Evolutionary conservation across 1,140 invertebrate genomes (phyloP), one percentile per base, ranked within the genome.

Genomic region (Dendroctonus ponderosae): DNA sequence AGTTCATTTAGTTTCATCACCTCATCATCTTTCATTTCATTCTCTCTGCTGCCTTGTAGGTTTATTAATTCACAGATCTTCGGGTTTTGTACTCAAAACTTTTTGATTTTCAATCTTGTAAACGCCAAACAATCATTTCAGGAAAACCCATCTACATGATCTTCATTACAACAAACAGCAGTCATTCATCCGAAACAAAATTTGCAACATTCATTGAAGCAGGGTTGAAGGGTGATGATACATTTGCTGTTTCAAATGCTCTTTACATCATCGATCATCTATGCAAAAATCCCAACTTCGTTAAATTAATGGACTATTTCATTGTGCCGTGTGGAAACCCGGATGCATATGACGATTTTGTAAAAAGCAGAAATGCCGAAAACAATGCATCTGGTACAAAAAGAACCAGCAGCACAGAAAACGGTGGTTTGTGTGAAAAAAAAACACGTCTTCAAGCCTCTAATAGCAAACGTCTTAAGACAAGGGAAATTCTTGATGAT

Each of bases 291-390:
- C 66, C 42, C 15, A 65, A 48, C 46, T 53, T 42, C 9, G 37
- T 62, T 9, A 64, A 67, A 43, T 40, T 70, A 6, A 69, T 71
- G 66, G 64, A 71, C 15, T 73, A 70, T 37, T 58, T 62, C 7
- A 69, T 73, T 12, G 49, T 70, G 15, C 72, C 72, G n/a, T 73
- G 72, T 67, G 58, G 43, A 7, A 73, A 73, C 49, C 72, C 72
- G 41, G 72, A 73, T 46, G 69, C 66, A 11, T 73, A 73, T 46
- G 61, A 71, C 12, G 26, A 42, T 5, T 50, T 57, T 58, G 39
- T 62, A 7, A 50, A 64, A 68, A 40, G 56, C 11, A 7, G 48
- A 44, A 44, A 8, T 2, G 7, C 4, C 7, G 11, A 26, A 7
- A 12, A 39, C 2, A 60, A 26, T 1, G 15, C 2, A 40, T 11